Evolutionary conservation across 2,113 vertebrate species (phyloP).

Genomic region (Baryphthengus martii): DNA sequence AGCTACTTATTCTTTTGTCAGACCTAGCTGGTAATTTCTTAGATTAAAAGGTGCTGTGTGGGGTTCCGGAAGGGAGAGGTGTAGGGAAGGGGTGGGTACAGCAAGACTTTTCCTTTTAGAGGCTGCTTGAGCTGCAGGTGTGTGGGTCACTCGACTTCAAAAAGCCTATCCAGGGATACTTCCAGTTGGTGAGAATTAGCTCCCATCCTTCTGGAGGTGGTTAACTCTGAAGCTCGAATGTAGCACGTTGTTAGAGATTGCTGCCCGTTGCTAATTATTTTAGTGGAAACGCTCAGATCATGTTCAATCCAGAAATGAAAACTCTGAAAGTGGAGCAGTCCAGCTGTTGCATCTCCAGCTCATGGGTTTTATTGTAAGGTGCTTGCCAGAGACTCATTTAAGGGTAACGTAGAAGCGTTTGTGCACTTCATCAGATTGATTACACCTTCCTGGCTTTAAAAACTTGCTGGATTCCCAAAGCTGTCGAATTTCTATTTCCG

Average conservation of each 20-base stretch:
- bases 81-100: neutral
- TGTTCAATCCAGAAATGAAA: neutral
- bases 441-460: neutral
- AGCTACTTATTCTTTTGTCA: neutral
- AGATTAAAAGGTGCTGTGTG: neutral
- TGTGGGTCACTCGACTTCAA: neutral
- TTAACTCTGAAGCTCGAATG: neutral
- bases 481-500: neutral
- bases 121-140: neutral
- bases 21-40: neutral
- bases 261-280: neutral
- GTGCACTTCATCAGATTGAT: neutral
- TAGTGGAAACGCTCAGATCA: neutral
- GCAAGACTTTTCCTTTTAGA: neutral
- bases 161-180: neutral
- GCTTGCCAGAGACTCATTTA: neutral
- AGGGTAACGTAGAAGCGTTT: neutral
- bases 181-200: rapidly evolving
- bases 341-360: neutral
- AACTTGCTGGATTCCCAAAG: neutral
- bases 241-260: neutral
- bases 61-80: neutral
- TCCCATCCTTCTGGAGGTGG: neutral
- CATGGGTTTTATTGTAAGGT: neutral
- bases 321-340: neutral